Percentiles rank a stretch among this genome's conserved stretches.
Conservation (phyloP, 92 coral and sea anemone genomes). For the Epizoanthus ramosus region DNA sequence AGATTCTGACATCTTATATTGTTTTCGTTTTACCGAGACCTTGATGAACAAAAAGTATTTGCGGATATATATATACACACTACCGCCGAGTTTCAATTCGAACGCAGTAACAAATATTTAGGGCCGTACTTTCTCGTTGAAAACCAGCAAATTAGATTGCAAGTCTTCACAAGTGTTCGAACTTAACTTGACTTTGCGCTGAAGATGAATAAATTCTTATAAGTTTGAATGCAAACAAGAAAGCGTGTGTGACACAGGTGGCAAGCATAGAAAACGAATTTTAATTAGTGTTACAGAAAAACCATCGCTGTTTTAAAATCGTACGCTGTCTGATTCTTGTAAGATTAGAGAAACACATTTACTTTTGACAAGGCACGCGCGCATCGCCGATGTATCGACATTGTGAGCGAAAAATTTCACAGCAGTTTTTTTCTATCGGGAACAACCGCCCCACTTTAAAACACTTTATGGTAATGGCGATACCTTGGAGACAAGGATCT, state of each 20-base stretch:
- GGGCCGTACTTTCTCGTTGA: no score
- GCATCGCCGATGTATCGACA: neutral
- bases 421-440: neutral
- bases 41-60: neutral
- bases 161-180: neutral
- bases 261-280: neutral
- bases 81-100: neutral
- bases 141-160: neutral
- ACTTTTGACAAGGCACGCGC: neutral
- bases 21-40: constrained; percentile 4
- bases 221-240: constrained; percentile 1
- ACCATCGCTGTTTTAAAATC: neutral
- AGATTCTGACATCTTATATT: neutral
- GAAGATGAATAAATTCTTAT: constrained; percentile 1
- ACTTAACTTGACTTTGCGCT: neutral
- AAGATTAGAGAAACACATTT: neutral
- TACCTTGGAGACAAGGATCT: constrained; percentile 5
- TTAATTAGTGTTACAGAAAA: neutral
- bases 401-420: neutral
- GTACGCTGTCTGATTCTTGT: neutral
- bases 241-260: constrained; percentile 13
- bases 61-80: constrained; percentile 4
- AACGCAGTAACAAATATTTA: neutral
- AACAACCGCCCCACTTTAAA: neutral
- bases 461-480: neutral